Percentiles rank a stretch among this genome's conserved stretches.
Evolutionary conservation across 2,888 invertebrate genomes (phyloP).

Genomic region (Conchocele bisecta): DNA sequence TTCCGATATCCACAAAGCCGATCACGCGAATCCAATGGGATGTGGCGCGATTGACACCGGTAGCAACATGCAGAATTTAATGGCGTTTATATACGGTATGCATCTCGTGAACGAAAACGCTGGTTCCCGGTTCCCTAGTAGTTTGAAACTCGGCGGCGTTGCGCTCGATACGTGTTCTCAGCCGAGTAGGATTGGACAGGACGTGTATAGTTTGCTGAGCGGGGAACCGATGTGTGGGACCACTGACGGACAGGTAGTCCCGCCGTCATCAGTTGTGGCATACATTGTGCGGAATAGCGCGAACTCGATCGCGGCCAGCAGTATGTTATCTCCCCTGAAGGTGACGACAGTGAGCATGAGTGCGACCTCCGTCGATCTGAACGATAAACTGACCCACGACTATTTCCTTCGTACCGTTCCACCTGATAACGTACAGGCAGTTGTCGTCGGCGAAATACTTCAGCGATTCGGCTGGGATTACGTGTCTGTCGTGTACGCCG

Average conservation of each 20-base stretch:
- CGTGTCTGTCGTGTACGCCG: constrained; percentile 78
- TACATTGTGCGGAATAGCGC: constrained; percentile 77
- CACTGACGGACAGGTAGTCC: constrained; percentile 59
- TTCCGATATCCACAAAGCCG: constrained; percentile 81
- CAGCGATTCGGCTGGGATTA: constrained; percentile 79
- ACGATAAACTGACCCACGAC: constrained; percentile 65
- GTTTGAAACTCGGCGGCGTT: constrained; percentile 78
- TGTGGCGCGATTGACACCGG: constrained; percentile 81
- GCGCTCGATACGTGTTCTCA: constrained; percentile 81
- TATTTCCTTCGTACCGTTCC: constrained; percentile 79
- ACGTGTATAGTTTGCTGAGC: constrained; percentile 80
- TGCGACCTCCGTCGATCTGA: constrained; percentile 76
- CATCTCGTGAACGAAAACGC: constrained; percentile 79
- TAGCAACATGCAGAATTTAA: constrained; percentile 80
- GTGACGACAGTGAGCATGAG: constrained; percentile 80
- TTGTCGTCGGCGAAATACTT: constrained; percentile 73
- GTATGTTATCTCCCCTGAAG: constrained; percentile 78
- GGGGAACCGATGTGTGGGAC: constrained; percentile 79
- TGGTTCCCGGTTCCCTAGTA: constrained; percentile 60
- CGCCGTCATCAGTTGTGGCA: constrained; percentile 76
- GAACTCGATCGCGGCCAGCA: constrained; percentile 75
- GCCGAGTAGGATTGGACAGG: constrained; percentile 78
- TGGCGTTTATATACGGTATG: constrained; percentile 83
- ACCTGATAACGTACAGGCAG: constrained; percentile 76
- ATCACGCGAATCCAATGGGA: constrained; percentile 73